Percentiles rank a stretch among this genome's conserved stretches.
These are phyloP conservation scores for Perca flavescens DNA, from an alignment of 2,113 vertebrate species.

Conservation along the genomic window DNA sequence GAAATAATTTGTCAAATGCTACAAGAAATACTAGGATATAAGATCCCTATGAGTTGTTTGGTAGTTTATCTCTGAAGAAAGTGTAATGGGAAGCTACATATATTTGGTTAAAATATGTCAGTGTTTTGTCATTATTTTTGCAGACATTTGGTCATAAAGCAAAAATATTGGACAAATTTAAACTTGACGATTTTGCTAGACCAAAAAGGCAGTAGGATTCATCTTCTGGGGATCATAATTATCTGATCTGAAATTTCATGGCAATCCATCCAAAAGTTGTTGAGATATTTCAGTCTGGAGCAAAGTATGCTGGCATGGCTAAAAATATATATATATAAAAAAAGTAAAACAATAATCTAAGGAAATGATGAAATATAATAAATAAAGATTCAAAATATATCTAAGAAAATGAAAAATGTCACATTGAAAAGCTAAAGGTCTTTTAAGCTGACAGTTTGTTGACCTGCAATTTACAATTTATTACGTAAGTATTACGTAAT, in stretches of 20 bases:
- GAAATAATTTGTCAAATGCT: not conserved
- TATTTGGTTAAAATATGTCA: not conserved
- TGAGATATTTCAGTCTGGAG: not conserved
- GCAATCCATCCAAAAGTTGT: too few species aligned
- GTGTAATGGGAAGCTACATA: not conserved
- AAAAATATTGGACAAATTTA: too few species aligned
- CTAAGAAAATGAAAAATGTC: not conserved
- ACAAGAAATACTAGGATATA: not conserved
- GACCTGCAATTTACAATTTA: conserved; percentile 23
- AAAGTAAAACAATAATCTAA: not conserved
- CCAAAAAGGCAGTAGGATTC: too few species aligned
- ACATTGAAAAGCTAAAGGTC: conserved; percentile 36
- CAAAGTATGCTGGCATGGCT: not conserved
- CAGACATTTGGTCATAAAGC: too few species aligned
- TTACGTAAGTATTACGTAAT: not conserved
- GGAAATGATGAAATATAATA: not conserved
- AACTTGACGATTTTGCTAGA: too few species aligned
- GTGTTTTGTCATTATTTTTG: too few species aligned
- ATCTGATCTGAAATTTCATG: too few species aligned
- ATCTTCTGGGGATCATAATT: too few species aligned
- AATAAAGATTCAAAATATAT: not conserved
- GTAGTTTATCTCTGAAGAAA: not conserved
- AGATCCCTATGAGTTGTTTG: not conserved
- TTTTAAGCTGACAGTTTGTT: not conserved
- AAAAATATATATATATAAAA: not conserved